These are phyloP conservation scores for Limnephilus lunatus DNA, from an alignment of 2,888 invertebrate genomes.

Conservation along the genomic window DNA sequence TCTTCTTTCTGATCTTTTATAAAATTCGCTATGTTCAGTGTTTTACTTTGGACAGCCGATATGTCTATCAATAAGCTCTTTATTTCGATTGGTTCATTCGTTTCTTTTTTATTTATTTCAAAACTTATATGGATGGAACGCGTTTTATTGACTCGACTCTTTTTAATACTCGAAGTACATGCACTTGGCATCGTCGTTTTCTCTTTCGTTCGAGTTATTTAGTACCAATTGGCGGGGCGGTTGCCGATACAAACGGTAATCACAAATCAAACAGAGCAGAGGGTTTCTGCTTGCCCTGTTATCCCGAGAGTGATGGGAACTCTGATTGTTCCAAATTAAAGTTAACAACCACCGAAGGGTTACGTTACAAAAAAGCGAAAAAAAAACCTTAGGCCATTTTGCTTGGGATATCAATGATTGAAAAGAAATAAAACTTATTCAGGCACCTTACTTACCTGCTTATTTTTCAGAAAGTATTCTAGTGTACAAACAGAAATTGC, in stretches of 20 bases:
- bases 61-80: neutral
- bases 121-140: neutral
- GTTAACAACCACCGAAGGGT: conserved; percentile 17
- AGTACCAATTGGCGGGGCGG: conserved; percentile 43
- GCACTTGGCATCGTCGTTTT: conserved; percentile 23
- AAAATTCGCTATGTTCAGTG: neutral
- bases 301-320: conserved; percentile 42
- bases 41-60: neutral
- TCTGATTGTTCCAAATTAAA: conserved; percentile 39
- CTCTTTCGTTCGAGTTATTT: conserved; percentile 48
- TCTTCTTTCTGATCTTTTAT: neutral
- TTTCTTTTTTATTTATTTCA: neutral
- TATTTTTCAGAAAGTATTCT: neutral
- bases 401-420: neutral
- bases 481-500: too few species aligned
- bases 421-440: neutral
- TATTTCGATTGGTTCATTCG: neutral
- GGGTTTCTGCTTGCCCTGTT: conserved; percentile 23
- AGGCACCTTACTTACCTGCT: neutral
- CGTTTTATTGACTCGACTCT: neutral
- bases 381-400: neutral
- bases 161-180: conserved; percentile 10
- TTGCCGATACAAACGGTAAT: conserved; percentile 20
- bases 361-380: neutral
- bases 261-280: conserved; percentile 41